A percentile compares a stretch with the other conserved stretches of the same genome.
phyloP scores from a whole-genome alignment of 2,113 vertebrate genomes.

The Pelodiscus sinensis region DNA sequence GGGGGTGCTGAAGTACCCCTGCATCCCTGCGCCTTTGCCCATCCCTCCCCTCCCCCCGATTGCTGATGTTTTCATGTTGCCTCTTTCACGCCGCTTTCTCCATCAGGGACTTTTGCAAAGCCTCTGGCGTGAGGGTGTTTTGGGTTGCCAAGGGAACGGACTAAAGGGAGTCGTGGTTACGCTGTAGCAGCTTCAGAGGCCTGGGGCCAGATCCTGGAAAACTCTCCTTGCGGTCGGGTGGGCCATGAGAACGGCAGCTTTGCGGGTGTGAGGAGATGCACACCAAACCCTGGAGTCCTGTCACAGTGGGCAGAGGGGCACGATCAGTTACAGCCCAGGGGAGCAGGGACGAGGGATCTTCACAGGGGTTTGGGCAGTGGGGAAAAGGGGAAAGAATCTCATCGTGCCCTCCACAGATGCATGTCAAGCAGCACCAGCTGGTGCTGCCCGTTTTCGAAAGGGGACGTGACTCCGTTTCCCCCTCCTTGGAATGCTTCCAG shows the following conservation, averaged over 20 bases:
- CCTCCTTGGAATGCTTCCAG: neutral
- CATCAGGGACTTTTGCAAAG: neutral
- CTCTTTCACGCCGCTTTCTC: neutral
- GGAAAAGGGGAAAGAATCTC: neutral
- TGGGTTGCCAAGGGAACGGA: neutral
- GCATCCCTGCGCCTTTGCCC: too few species aligned
- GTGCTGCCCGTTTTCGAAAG: neutral
- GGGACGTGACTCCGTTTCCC: neutral
- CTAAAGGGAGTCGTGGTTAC: neutral
- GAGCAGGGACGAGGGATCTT: too few species aligned
- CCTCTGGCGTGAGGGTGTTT: neutral
- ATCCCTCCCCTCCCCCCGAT: too few species aligned
- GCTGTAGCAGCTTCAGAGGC: neutral
- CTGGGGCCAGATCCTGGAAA: neutral
- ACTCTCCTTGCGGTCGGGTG: too few species aligned
- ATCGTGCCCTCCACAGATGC: neutral
- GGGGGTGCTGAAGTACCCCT: too few species aligned
- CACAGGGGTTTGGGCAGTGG: too few species aligned
- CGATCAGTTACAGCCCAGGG: too few species aligned
- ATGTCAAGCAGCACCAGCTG: neutral
- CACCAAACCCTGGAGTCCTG: too few species aligned
- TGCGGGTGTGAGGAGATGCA: too few species aligned
- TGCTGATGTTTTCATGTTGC: neutral
- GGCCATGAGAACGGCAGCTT: too few species aligned
- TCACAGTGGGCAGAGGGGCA: too few species aligned